A percentile compares a stretch with the other conserved stretches of the same genome.
Evolutionary conservation across 2,888 invertebrate species (phyloP).

Genomic region (Cistogaster globosa): DNA sequence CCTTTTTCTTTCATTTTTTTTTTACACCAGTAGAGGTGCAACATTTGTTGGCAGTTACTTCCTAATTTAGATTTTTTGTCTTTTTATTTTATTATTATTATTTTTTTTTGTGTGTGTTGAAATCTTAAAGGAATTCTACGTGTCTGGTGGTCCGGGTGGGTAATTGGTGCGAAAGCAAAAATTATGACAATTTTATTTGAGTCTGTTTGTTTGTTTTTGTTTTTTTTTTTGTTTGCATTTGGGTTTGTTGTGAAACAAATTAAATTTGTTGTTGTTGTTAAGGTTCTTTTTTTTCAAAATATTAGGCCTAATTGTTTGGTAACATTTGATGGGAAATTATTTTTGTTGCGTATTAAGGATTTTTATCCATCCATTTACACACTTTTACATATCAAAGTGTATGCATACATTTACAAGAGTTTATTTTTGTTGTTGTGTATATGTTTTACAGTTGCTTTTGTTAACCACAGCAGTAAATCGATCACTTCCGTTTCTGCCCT

Average conservation of each 20-base stretch:
- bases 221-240: slow-evolving; percentile 34
- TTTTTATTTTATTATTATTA: slow-evolving; percentile 5
- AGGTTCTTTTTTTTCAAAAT: background rate
- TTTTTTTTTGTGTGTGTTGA: background rate
- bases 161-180: background rate
- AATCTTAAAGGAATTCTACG: slow-evolving; percentile 32
- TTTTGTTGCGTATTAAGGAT: slow-evolving; percentile 20
- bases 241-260: slow-evolving; percentile 75
- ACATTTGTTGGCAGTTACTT: slow-evolving; percentile 53
- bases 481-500: slow-evolving; percentile 76
- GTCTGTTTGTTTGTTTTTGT: background rate
- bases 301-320: slow-evolving; percentile 64
- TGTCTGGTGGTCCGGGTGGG: slow-evolving; percentile 44
- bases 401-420: slow-evolving; percentile 1
- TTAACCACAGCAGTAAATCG: slow-evolving; percentile 74
- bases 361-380: slow-evolving; percentile 1
- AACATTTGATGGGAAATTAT: slow-evolving; percentile 59
- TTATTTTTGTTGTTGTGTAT: slow-evolving; percentile 31
- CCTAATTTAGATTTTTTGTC: slow-evolving; percentile 46
- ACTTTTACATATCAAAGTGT: background rate
- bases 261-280: slow-evolving; percentile 70
- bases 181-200: slow-evolving; percentile 47
- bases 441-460: slow-evolving; percentile 69
- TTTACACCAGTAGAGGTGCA: background rate
- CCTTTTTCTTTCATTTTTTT: slow-evolving; percentile 43